Percentiles rank a stretch among this genome's conserved stretches.
Evolutionary conservation across 2,888 invertebrate species (phyloP).

Genomic region (Orthosia gracilis): DNA sequence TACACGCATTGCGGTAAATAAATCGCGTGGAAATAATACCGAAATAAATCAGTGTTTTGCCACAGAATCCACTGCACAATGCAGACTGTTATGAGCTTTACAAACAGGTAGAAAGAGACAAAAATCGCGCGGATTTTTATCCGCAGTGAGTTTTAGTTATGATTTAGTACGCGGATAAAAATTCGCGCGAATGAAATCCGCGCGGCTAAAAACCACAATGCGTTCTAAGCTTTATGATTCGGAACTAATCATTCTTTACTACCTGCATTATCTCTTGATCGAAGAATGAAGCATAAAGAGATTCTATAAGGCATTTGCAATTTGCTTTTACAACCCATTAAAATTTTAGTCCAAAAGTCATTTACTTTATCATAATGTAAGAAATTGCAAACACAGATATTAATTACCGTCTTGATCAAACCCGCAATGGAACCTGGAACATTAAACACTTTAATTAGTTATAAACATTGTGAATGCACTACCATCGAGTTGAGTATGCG

Average conservation of each 20-base stretch:
- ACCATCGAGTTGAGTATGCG: constrained; percentile 73
- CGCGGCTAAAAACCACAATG: too few relatives aligned
- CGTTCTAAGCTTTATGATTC: background rate
- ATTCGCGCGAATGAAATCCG: too few relatives aligned
- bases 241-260: constrained; percentile 1
- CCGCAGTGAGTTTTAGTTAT: too few relatives aligned
- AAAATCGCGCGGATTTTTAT: too few relatives aligned
- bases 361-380: constrained; percentile 12
- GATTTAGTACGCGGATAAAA: too few relatives aligned
- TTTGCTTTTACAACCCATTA: constrained; percentile 4
- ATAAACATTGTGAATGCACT: constrained; percentile 82
- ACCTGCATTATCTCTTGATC: constrained; percentile 24
- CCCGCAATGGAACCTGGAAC: constrained; percentile 37
- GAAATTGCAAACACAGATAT: constrained; percentile 1
- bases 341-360: constrained; percentile 7
- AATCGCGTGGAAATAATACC: too few relatives aligned
- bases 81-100: too few relatives aligned
- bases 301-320: constrained; percentile 13
- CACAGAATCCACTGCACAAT: too few relatives aligned
- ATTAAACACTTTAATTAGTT: constrained; percentile 25
- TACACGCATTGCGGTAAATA: too few relatives aligned
- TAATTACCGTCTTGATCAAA: constrained; percentile 13
- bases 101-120: too few relatives aligned
- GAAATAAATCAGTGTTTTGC: too few relatives aligned
- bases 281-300: constrained; percentile 27